A percentile compares a stretch with the other conserved stretches of the same genome.
These are phyloP conservation scores for Scartelaos histophorus DNA, from an alignment of 2,113 vertebrate genomes.

Conservation along the genomic window DNA sequence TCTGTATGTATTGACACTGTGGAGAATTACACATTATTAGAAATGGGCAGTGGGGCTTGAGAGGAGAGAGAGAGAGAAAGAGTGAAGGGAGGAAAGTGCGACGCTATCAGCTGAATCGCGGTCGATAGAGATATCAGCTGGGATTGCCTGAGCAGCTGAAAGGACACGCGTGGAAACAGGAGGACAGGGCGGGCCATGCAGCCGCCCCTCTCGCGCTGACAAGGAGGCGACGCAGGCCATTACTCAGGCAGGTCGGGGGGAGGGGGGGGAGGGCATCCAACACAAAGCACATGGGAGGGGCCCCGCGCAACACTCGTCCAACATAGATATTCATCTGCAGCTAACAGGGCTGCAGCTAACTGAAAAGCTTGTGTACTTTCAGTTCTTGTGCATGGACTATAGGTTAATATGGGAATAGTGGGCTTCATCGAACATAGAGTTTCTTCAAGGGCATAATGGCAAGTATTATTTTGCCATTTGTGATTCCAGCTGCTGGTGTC, in stretches of 20 bases:
- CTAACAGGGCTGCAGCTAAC: conserved; percentile 26
- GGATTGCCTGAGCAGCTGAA: conserved; percentile 76
- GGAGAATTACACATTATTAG: conserved; percentile 37
- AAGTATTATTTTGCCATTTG: too few species aligned
- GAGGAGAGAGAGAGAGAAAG: conserved; percentile 28
- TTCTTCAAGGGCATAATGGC: too few species aligned
- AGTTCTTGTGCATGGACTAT: conserved; percentile 3
- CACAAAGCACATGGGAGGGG: conserved; percentile 56
- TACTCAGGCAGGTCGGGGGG: conserved; percentile 70
- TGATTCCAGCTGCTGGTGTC: too few species aligned
- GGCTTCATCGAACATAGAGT: neutral
- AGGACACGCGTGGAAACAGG: conserved; percentile 74
- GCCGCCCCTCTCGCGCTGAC: conserved; percentile 78
- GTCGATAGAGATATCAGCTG: conserved; percentile 81
- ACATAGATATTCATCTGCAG: conserved; percentile 34
- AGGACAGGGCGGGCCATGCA: conserved; percentile 68
- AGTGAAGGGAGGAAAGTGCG: conserved; percentile 42
- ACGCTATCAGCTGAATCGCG: conserved; percentile 76
- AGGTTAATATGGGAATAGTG: conserved; percentile 3
- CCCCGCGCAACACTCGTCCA: conserved; percentile 43
- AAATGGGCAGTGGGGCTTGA: conserved; percentile 12
- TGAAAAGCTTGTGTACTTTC: conserved; percentile 19
- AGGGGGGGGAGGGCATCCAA: conserved; percentile 55
- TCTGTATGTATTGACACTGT: conserved; percentile 44
- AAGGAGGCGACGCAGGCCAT: conserved; percentile 75